Conservation (phyloP, 2,888 invertebrate genomes). For the Empis livida region DNA sequence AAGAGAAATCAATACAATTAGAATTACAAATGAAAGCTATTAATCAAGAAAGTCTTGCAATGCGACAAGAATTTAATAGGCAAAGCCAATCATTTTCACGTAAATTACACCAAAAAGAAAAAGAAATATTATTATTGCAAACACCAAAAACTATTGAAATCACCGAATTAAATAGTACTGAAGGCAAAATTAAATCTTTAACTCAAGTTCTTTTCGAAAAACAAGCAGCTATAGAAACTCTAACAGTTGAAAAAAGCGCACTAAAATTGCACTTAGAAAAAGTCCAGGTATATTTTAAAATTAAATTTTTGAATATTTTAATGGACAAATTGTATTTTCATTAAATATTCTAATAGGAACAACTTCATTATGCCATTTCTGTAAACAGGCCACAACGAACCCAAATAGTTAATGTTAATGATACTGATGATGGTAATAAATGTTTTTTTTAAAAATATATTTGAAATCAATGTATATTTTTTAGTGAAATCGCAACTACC, state of each 20-base stretch:
- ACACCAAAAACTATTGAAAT: slow-evolving; percentile 11
- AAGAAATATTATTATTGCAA: slow-evolving; percentile 37
- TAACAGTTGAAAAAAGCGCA: slow-evolving; percentile 76
- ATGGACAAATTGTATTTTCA: slow-evolving; percentile 19
- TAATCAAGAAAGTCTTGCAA: slow-evolving; percentile 30
- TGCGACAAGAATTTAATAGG: slow-evolving; percentile 33
- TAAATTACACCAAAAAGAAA: slow-evolving; percentile 34
- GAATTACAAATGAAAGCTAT: slow-evolving; percentile 31
- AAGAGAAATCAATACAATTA: slow-evolving; percentile 36
- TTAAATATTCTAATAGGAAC: slow-evolving; percentile 25
- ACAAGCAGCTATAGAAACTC: slow-evolving; percentile 69
- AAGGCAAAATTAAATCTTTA: slow-evolving; percentile 42
- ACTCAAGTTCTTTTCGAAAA: slow-evolving; percentile 77
- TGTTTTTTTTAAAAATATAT: background rate
- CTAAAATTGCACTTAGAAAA: slow-evolving; percentile 72
- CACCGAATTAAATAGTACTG: slow-evolving; percentile 21
- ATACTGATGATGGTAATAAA: slow-evolving; percentile 50
- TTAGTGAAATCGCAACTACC: slow-evolving; percentile 53
- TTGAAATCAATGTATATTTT: background rate
- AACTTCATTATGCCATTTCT: slow-evolving; percentile 44
- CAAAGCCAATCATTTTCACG: slow-evolving; percentile 23
- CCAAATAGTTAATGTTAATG: slow-evolving; percentile 45
- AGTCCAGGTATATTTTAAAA: slow-evolving; percentile 43
- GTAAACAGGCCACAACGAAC: slow-evolving; percentile 40
- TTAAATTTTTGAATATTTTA: background rate